Base-by-base conservation (phyloP, 2,888 invertebrate genomes). In the Seira ritae region DNA sequence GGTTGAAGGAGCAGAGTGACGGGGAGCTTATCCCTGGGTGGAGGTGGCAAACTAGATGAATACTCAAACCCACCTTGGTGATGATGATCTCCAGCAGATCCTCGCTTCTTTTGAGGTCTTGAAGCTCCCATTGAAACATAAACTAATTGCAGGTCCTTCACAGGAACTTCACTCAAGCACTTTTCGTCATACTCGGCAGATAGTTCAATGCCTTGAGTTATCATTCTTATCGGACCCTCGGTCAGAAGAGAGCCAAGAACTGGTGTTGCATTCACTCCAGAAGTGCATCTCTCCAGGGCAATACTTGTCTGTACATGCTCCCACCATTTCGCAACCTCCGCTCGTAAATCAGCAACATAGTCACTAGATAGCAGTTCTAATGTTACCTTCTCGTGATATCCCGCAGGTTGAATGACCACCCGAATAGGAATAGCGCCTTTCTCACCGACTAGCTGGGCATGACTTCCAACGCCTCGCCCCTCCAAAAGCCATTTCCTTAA, bases 291-390 rank as follows among this genome's bases (percentile, higher is more conserved):
- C 66, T 86, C 86, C 68, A 86, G 50, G 15, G 86, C 84, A 55
- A 85, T 55, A 46, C 75, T 85, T 15, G 72, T 75, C 74, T 86
- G 84, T 46, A 78, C 71, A 66, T 62, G 72, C 85, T 97, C 97
- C 96, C 97, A 97, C 97, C 97, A 98, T 87, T 96, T 95, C n/a
- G 96, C 96, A 77, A 98, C 96, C 92, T 98, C 98, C 0, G 98
- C 98, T 85, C 98, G 92, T 74, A 98, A 92, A 91, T 98, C 98
- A 1, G 97, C 97, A 24, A 98, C 95, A 86, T 96, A 94, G 91
- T 98, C 97, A n/a, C 95, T 94, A 62, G 94, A 95, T 87, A 95
- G 93, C 91, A 98, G 93, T 88, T 96, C 94, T 15, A 98, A 92
- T 20, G 94, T 93, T 20, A 96, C 96, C 90, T 97, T 95, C 85